Percentiles rank a stretch among this genome's conserved stretches.
phyloP scores from a whole-genome alignment of 2,888 invertebrate genomes.

The Drosophila colorata region DNA sequence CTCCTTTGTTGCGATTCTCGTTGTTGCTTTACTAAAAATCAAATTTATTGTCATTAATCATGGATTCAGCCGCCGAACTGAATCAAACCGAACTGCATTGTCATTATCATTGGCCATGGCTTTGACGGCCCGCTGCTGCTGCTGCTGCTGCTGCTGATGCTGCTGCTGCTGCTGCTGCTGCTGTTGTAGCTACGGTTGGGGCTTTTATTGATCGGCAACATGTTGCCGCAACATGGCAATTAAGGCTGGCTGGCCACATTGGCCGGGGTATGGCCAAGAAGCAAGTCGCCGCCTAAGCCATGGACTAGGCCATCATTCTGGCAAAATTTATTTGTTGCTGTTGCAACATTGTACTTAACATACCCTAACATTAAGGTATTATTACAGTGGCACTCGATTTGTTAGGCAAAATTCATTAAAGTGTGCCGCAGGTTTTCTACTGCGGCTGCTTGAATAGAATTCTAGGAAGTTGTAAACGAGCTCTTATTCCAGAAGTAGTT shows the following conservation, averaged over 20 bases:
- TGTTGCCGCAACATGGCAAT: conserved; percentile 80
- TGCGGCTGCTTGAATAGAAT: background rate
- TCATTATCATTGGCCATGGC: conserved; percentile 75
- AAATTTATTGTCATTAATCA: conserved; percentile 79
- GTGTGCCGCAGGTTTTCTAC: conserved; percentile 15
- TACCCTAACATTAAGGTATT: conserved; percentile 47
- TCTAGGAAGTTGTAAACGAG: background rate
- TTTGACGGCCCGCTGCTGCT: conserved; percentile 43
- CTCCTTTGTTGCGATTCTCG: conserved; percentile 44
- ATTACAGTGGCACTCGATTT: conserved; percentile 22
- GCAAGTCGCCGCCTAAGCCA: conserved; percentile 35
- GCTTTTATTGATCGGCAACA: conserved; percentile 76
- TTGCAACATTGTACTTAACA: conserved; percentile 52
- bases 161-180: conserved; percentile 16
- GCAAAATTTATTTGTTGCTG: conserved; percentile 67
- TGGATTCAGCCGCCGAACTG: conserved; percentile 49
- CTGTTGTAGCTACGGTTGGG: conserved; percentile 22
- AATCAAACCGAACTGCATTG: conserved; percentile 57
- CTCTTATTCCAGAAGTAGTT: background rate
- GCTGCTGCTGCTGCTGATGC: conserved; percentile 23
- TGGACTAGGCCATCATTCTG: conserved; percentile 34
- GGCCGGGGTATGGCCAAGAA: conserved; percentile 10
- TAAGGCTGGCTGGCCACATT: conserved; percentile 74
- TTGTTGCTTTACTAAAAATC: conserved; percentile 52
- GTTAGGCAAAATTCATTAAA: conserved; percentile 24